Conservation (phyloP, 2,113 vertebrate species). For the Tiliqua scincoides region DNA sequence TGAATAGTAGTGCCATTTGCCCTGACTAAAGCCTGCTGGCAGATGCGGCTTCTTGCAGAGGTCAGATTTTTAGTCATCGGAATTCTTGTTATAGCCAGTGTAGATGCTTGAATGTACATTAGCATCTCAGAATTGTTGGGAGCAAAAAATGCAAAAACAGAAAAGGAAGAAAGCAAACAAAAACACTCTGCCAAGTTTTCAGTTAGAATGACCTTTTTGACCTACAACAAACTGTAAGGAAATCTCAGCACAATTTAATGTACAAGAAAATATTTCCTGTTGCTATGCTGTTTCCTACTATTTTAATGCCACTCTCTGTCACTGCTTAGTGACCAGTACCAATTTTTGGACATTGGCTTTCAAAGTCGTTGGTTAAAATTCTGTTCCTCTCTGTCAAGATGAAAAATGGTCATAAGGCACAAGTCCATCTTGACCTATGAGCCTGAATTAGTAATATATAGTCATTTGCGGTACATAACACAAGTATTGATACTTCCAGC, state of each 20-base stretch:
- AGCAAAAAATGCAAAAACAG: too few relatives aligned
- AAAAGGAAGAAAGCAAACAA: not conserved
- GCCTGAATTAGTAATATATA: not conserved
- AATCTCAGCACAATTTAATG: slow-evolving; percentile 10
- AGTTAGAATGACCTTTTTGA: slow-evolving; percentile 7
- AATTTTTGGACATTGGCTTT: not conserved
- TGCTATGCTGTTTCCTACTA: not conserved
- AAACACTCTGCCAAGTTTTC: not conserved
- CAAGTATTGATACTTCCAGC: not conserved
- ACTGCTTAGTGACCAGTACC: not conserved
- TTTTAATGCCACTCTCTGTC: not conserved
- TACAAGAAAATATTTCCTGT: not conserved
- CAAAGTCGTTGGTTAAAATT: not conserved
- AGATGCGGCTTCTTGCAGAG: slow-evolving; percentile 12
- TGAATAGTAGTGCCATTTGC: slow-evolving; percentile 39
- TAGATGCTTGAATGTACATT: slow-evolving; percentile 1
- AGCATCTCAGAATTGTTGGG: not conserved
- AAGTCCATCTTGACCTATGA: not conserved
- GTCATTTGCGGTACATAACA: not conserved
- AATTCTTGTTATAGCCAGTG: not conserved
- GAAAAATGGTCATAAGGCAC: slow-evolving; percentile 15
- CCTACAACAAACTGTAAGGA: slow-evolving; percentile 5
- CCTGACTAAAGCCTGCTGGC: not conserved
- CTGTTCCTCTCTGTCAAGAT: not conserved
- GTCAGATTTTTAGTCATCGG: slow-evolving; percentile 27